Percentiles rank a stretch among this genome's conserved stretches.
These are phyloP conservation scores for Telmatochromis brachygnathus DNA, from an alignment of 2,113 vertebrate species.

Conservation along the genomic window DNA sequence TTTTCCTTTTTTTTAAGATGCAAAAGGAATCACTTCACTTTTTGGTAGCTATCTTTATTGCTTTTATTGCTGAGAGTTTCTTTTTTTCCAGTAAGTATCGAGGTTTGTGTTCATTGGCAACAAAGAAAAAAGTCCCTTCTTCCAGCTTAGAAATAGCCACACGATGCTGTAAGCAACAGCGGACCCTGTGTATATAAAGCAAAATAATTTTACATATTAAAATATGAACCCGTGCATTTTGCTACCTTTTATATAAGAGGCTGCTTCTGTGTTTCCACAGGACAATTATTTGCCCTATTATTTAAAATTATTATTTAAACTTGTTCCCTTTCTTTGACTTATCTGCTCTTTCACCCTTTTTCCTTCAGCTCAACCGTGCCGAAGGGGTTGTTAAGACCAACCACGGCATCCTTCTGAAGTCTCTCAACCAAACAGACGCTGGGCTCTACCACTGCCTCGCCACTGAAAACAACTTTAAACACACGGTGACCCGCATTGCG, in stretches of 20 bases:
- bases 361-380: constrained; percentile 61
- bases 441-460: constrained; percentile 79
- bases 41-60: neutral
- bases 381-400: constrained; percentile 70
- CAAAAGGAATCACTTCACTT: neutral
- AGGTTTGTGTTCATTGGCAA: neutral
- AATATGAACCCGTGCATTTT: neutral
- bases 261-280: neutral
- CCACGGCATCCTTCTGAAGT: constrained; percentile 77
- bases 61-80: neutral
- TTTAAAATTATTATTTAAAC: neutral
- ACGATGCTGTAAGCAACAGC: neutral
- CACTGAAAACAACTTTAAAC: constrained; percentile 80
- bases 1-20: neutral
- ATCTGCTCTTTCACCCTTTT: neutral
- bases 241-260: neutral
- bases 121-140: neutral
- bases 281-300: neutral
- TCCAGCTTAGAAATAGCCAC: neutral
- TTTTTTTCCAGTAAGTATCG: neutral
- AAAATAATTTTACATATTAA: neutral
- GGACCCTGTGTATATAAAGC: neutral
- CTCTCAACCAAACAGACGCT: constrained; percentile 68
- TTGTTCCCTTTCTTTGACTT: neutral
- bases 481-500: constrained; percentile 71